Base-by-base conservation (phyloP, 2,113 vertebrate species). In the Xiphias gladius region DNA sequence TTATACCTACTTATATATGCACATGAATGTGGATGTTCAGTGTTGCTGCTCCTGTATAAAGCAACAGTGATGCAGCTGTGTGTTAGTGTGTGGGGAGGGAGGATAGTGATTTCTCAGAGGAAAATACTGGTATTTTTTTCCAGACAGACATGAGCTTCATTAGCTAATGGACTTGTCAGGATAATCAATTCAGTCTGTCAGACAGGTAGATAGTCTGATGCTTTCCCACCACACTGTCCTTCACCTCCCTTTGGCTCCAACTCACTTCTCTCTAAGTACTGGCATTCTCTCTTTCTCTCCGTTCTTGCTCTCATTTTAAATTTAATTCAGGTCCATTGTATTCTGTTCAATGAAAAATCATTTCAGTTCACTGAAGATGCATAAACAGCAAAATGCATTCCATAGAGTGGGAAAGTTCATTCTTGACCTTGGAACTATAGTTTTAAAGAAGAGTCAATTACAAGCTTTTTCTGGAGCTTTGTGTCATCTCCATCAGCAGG, bases 131-230 rank as follows among this genome's bases (percentile, higher is more conserved):
- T 55, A 35, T 35, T 35, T 22, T 43, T 62, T 19, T 58, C 58
- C 71, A 80, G 77, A 85, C 83, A 70, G 50, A 37, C 76, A 24
- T 30, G 8, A 0, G 0, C 41, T 76, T 76, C 77, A 70, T 85
- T 59, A 76, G 76, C 72, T 85, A 80, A 85, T 76, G 72, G 59
- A 26, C 39, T 58, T 39, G 37, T 54, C 7, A 1, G 30, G 66
- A 65, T 80, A 70, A 80, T 85, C 77, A 76, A 66, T 76, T 65
- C 66, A 22, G 48, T 75, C 76, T 57, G 61, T 65, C 64, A 73
- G 64, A 87, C 82, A 65, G 57, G 73, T 79, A 88, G 84, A 88
- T 83, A 73, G 83, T 28, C 77, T 37, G 37, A 48, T 41, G 50
- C 82, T 88, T 66, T 70, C 39, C 76, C 57, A 69, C 48, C 46